Percentiles rank a stretch among this genome's conserved stretches.
Evolutionary conservation across 2,113 vertebrate genomes (phyloP).

Genomic region (Tretioscincus oriximinensis): DNA sequence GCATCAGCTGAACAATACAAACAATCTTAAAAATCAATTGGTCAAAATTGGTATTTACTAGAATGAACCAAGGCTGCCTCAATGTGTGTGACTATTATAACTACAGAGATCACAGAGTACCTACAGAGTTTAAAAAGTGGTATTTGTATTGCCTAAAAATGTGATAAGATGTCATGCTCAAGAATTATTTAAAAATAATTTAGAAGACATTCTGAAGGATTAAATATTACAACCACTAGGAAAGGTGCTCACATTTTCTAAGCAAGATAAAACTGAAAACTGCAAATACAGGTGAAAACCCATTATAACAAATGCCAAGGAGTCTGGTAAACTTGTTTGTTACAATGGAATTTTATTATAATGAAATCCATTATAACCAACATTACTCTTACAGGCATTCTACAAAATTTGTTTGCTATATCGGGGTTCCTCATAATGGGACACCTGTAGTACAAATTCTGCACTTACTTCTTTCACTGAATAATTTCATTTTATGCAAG

Average conservation of each 20-base stretch:
- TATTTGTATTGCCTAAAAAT: not conserved
- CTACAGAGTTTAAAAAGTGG: not conserved
- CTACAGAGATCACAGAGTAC: not conserved
- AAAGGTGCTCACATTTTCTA: not conserved
- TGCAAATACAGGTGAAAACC: not conserved
- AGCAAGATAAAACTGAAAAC: not conserved
- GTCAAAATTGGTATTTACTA: not conserved
- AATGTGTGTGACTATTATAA: not conserved
- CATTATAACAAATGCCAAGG: no score
- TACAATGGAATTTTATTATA: no score
- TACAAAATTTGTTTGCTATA: no score
- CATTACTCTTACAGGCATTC: no score
- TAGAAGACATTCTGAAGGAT: not conserved
- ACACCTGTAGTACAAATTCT: not conserved
- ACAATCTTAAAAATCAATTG: not conserved
- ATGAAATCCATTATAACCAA: no score
- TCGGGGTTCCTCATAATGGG: no score
- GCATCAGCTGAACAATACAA: constrained; percentile 9
- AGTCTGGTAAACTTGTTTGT: no score
- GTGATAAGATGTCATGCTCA: not conserved
- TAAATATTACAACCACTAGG: not conserved
- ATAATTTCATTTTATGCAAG: not conserved
- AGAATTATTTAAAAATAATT: not conserved
- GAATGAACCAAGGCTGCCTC: not conserved
- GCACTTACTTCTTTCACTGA: not conserved